Conservation (phyloP, 1,140 invertebrate genomes). For the Mizuhopecten yessoensis region DNA sequence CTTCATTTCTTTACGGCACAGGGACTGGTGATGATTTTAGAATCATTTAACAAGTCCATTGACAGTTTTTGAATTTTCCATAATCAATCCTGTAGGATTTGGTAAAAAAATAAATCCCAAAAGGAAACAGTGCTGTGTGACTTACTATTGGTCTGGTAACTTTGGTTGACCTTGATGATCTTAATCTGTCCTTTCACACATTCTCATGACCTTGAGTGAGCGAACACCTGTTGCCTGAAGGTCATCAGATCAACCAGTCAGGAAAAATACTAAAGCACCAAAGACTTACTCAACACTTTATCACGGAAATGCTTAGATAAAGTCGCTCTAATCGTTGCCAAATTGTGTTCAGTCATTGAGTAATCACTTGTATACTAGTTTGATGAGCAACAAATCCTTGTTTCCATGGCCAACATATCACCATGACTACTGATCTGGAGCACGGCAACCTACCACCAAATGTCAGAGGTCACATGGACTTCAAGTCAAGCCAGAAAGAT, state of each 20-base stretch:
- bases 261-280: not conserved
- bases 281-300: not conserved
- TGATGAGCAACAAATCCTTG: constrained; percentile 13
- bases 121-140: not conserved
- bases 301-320: not conserved
- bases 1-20: too few relatives aligned
- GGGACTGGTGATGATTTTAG: too few relatives aligned
- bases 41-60: too few relatives aligned
- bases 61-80: too few relatives aligned
- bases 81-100: too few relatives aligned
- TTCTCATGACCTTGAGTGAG: not conserved
- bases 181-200: not conserved
- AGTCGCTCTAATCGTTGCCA: not conserved
- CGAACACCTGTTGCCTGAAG: constrained; percentile 31
- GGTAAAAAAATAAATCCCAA: not conserved
- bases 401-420: constrained; percentile 11
- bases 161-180: not conserved
- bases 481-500: not conserved
- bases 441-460: not conserved
- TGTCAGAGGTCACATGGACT: not conserved
- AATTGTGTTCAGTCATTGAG: not conserved
- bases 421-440: not conserved
- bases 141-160: not conserved
- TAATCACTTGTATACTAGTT: constrained; percentile 2
- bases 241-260: not conserved